Percentiles rank a stretch among this genome's conserved stretches.
Conservation (phyloP, 1,140 invertebrate genomes). For the Lepidostoma basale region DNA sequence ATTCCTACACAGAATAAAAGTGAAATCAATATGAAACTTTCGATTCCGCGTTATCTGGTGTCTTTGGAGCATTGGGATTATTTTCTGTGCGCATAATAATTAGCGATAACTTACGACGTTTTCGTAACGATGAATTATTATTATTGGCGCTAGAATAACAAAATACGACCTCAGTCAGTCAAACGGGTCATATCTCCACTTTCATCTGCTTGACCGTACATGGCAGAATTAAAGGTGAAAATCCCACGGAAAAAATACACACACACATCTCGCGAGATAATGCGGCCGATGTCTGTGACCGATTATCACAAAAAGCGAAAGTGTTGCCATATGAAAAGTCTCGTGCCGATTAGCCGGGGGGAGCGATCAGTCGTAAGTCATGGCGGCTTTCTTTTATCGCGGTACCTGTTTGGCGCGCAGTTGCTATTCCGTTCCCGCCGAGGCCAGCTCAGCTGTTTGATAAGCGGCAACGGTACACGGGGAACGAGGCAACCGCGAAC, state of each 20-base stretch:
- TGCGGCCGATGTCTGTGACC: conserved; percentile 6
- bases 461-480: conserved; percentile 13
- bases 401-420: neutral
- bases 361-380: neutral
- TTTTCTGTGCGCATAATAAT: too few species aligned
- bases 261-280: neutral
- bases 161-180: conserved; percentile 17
- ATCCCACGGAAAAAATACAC: conserved; percentile 22
- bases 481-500: neutral
- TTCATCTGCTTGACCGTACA: conserved; percentile 11
- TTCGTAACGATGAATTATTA: neutral
- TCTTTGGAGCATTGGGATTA: too few species aligned
- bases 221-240: conserved; percentile 20
- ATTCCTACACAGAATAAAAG: too few species aligned
- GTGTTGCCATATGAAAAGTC: conserved; percentile 12
- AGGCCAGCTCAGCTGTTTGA: neutral
- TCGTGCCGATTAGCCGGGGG: neutral
- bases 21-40: too few species aligned
- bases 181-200: conserved; percentile 10
- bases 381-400: conserved; percentile 21
- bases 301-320: conserved; percentile 25
- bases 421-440: neutral
- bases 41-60: too few species aligned
- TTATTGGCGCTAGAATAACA: neutral
- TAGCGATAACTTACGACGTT: neutral